Conservation (phyloP, 2,888 invertebrate species). For the Ethmia dodecea region DNA sequence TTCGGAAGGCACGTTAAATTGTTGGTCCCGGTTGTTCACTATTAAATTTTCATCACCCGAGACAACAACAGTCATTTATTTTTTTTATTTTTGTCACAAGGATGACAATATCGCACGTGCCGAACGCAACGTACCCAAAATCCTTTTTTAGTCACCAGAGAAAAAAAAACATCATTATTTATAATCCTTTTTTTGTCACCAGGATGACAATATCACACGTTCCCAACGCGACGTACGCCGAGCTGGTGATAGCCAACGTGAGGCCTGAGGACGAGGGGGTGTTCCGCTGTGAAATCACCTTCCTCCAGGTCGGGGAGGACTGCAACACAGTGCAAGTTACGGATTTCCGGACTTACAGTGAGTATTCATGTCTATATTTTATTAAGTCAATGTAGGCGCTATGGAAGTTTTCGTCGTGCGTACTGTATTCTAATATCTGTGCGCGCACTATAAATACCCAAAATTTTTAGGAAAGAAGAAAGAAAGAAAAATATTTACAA, state of each 20-base stretch:
- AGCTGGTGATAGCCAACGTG: slow-evolving; percentile 82
- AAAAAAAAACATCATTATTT: too few species aligned
- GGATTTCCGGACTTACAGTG: slow-evolving; percentile 87
- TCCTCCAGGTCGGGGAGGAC: slow-evolving; percentile 86
- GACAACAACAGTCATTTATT: too few species aligned
- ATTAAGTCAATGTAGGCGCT: too few species aligned
- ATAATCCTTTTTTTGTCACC: slow-evolving; percentile 28
- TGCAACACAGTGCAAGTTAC: slow-evolving; percentile 90
- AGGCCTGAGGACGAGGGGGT: slow-evolving; percentile 86
- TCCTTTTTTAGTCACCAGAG: too few species aligned
- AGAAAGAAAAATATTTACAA: too few species aligned
- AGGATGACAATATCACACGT: slow-evolving; percentile 84
- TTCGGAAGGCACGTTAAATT: too few species aligned
- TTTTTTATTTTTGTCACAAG: slow-evolving; percentile 69
- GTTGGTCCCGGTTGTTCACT: too few species aligned
- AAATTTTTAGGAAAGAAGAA: too few species aligned
- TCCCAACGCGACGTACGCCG: slow-evolving; percentile 80
- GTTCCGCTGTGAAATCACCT: slow-evolving; percentile 90
- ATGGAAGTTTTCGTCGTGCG: too few species aligned
- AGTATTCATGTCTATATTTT: slow-evolving; percentile 55
- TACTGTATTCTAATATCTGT: too few species aligned
- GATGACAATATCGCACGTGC: slow-evolving; percentile 82
- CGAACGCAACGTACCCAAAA: slow-evolving; percentile 81
- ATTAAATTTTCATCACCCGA: too few species aligned
- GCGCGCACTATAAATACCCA: too few species aligned